These are phyloP conservation scores for Melipona bicolor DNA, from an alignment of 2,888 invertebrate genomes.

Conservation along the genomic window DNA sequence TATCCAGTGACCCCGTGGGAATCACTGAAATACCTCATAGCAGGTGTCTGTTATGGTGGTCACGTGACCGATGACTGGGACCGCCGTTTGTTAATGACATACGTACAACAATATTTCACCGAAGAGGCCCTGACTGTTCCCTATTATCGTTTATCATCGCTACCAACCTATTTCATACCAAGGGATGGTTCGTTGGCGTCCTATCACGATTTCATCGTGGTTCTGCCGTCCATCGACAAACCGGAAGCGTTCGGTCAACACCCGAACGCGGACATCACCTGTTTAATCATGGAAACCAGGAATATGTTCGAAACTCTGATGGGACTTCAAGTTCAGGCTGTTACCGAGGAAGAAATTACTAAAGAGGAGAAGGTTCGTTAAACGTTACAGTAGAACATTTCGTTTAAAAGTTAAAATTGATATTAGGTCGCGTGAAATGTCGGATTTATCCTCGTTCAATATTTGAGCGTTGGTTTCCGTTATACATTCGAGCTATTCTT, in stretches of 20 bases:
- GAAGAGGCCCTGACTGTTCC: slow-evolving; percentile 88
- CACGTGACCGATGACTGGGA: slow-evolving; percentile 92
- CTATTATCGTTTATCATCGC: slow-evolving; percentile 90
- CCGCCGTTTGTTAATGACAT: slow-evolving; percentile 91
- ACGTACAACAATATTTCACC: slow-evolving; percentile 93
- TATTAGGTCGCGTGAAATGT: no score
- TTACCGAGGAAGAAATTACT: slow-evolving; percentile 86
- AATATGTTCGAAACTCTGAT: slow-evolving; percentile 91
- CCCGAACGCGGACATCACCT: slow-evolving; percentile 95
- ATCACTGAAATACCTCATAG: slow-evolving; percentile 94
- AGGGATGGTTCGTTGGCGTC: slow-evolving; percentile 92
- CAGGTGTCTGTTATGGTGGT: slow-evolving; percentile 95
- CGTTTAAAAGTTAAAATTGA: not conserved
- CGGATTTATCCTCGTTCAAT: no score
- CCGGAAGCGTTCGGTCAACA: slow-evolving; percentile 96
- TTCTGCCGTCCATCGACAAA: slow-evolving; percentile 91
- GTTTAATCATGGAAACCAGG: slow-evolving; percentile 92
- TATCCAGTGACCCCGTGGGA: slow-evolving; percentile 95
- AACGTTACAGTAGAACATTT: not conserved
- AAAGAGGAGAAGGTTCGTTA: slow-evolving; percentile 88
- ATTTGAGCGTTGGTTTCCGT: no score
- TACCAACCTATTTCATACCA: slow-evolving; percentile 93
- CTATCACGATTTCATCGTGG: slow-evolving; percentile 92
- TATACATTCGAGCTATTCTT: no score
- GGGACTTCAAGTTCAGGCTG: slow-evolving; percentile 90